Conservation (phyloP, 2,113 vertebrate genomes). For the Esox niger region DNA sequence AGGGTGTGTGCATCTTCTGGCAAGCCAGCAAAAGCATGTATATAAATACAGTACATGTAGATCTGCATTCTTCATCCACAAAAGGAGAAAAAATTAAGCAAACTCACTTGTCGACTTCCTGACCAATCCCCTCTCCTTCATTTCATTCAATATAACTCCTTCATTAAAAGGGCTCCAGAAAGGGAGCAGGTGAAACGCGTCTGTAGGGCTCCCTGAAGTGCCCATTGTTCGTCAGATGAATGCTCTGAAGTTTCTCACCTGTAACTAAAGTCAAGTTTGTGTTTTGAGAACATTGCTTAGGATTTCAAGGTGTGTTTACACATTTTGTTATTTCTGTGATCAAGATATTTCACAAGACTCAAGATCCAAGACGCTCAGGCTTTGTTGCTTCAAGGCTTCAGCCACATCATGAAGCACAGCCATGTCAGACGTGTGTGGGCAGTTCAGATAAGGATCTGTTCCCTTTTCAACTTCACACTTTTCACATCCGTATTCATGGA, state of each 20-base stretch:
- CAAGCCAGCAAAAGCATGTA: constrained; percentile 18
- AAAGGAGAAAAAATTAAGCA: constrained; percentile 3
- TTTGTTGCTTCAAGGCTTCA: neutral
- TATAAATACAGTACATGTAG: constrained; percentile 21
- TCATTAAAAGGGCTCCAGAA: constrained; percentile 30
- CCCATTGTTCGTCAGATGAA: constrained; percentile 11
- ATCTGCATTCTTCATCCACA: constrained; percentile 13
- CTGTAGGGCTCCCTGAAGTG: constrained; percentile 17
- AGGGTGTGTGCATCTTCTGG: constrained; percentile 25
- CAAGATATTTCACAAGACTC: constrained; percentile 16
- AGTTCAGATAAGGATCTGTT: neutral
- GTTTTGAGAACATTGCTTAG: constrained; percentile 13
- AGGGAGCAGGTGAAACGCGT: constrained; percentile 9
- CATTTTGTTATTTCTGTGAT: constrained; percentile 3
- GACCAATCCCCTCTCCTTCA: constrained; percentile 21
- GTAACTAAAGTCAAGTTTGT: constrained; percentile 21
- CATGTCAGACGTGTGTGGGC: neutral
- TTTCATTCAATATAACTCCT: constrained; percentile 14
- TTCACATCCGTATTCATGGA: constrained; percentile 5
- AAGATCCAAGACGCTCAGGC: constrained; percentile 5
- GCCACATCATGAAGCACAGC: too few species aligned
- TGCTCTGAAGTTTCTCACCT: constrained; percentile 9
- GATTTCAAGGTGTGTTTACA: neutral
- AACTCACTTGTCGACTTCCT: constrained; percentile 10
- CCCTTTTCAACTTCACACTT: neutral